A percentile compares a stretch with the other conserved stretches of the same genome.
These are phyloP conservation scores for Conus canariensis DNA, from an alignment of 2,888 invertebrate genomes.

Conservation along the genomic window DNA sequence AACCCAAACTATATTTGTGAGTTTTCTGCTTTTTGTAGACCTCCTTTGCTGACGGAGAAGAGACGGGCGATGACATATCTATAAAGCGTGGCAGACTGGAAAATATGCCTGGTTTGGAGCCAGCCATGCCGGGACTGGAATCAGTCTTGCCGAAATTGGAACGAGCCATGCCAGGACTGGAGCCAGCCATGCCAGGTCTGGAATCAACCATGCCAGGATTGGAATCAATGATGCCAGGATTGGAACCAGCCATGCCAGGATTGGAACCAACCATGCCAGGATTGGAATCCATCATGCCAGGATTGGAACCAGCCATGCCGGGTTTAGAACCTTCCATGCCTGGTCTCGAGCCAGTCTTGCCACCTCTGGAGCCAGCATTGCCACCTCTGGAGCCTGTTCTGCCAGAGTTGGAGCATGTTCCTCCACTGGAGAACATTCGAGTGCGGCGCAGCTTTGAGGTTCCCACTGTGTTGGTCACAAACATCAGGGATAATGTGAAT, in stretches of 20 bases:
- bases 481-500: neutral
- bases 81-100: neutral
- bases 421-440: neutral
- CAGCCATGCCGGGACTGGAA: constrained; percentile 28
- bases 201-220: constrained; percentile 25
- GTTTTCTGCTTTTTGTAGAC: neutral
- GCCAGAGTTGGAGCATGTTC: neutral
- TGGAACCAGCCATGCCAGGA: neutral
- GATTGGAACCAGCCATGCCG: constrained; percentile 19
- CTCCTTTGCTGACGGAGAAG: neutral
- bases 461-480: constrained; percentile 20
- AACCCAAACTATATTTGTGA: neutral
- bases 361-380: neutral
- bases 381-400: neutral
- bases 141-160: constrained; percentile 10
- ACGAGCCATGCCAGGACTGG: constrained; percentile 23
- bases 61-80: neutral
- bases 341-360: constrained; percentile 3
- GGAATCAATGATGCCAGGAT: neutral
- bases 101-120: constrained; percentile 32
- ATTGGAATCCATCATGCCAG: constrained; percentile 19
- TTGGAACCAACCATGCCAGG: constrained; percentile 10
- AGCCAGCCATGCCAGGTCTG: constrained; percentile 22
- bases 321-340: constrained; percentile 20
- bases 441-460: neutral